Evolutionary conservation across 2,113 vertebrate genomes (phyloP).

Genomic region (Colistium nudipinnis): DNA sequence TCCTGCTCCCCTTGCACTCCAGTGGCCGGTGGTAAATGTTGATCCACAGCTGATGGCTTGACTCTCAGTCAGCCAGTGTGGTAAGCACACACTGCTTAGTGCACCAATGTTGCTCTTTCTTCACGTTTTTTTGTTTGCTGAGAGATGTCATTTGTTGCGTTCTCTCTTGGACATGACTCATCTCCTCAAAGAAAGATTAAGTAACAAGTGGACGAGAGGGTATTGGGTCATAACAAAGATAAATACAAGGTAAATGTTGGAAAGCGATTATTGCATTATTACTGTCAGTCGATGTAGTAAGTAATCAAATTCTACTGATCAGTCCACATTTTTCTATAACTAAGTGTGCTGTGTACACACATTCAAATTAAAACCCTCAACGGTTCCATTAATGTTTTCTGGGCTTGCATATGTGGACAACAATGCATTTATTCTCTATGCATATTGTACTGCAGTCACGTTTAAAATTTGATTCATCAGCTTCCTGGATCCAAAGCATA

Average conservation of each 20-base stretch:
- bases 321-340: too few species aligned
- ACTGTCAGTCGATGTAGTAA: too few species aligned
- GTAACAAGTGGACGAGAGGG: background rate
- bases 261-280: too few species aligned
- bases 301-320: too few species aligned
- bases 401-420: too few species aligned
- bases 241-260: too few species aligned
- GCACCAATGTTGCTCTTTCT: background rate
- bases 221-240: background rate
- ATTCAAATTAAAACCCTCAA: too few species aligned
- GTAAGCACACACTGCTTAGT: background rate
- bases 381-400: too few species aligned
- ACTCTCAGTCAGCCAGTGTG: background rate
- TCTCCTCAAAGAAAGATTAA: conserved; percentile 7
- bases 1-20: background rate
- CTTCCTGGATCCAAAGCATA: background rate
- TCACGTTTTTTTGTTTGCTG: background rate
- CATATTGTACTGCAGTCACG: too few species aligned
- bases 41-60: conserved; percentile 10
- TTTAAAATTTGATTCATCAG: background rate
- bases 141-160: conserved; percentile 3
- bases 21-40: conserved; percentile 14
- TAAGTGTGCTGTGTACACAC: too few species aligned
- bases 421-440: background rate
- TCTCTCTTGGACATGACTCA: conserved; percentile 14